Evolutionary conservation across 23 tunicate species (phyloP), one percentile per base, ranked within the genome.

Genomic region (Diplosoma virens): DNA sequence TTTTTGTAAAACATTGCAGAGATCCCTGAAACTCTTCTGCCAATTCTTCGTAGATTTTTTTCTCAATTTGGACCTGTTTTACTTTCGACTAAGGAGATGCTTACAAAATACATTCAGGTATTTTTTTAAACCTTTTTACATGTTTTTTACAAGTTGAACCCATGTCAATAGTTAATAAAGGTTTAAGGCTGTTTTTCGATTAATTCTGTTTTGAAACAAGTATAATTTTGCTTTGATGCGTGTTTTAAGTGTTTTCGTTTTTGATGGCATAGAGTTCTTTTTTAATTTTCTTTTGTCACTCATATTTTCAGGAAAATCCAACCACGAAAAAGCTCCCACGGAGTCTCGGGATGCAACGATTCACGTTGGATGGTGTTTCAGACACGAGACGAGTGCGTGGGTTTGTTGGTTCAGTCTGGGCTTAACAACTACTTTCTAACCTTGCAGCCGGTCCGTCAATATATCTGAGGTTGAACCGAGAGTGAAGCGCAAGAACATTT

Each of bases 51-150:
- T 30, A 60, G 82, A 52, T 76, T 85, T 37, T 76, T 78, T 36
- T 37, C 61, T 17, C 79, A 85, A 69, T 85, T 78, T 58, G 90
- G 70, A n/a, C 90, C 90, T 0, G 50, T 85, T 30, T 33, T 85
- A 36, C 47, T 78, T n/a, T 61, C 79, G 24, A 71, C 84, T 1
- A 78, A 71, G 41, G 17, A n/a, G 20, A 63, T 78, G 24, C 55
- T 85, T n/a, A 85, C 71, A 0, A 24, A 69, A 0, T 69, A 78
- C 45, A 85, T 85, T 37, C 25, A 85, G 79, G 90, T 85, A 18
- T 32, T 60, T 0, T 71, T n/a, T n/a, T n/a, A n/a, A n/a, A 21
- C 11, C 18, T 16, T 9, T 9, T 45, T 45, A 45, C 16, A 16
- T 16, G 16, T 16, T 45, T 45, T n/a, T n/a, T n/a, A n/a, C n/a